Evolutionary conservation across 2,113 vertebrate species (phyloP), one percentile per base, ranked within the genome.

Genomic region (Thalassarche chlororhynchos): DNA sequence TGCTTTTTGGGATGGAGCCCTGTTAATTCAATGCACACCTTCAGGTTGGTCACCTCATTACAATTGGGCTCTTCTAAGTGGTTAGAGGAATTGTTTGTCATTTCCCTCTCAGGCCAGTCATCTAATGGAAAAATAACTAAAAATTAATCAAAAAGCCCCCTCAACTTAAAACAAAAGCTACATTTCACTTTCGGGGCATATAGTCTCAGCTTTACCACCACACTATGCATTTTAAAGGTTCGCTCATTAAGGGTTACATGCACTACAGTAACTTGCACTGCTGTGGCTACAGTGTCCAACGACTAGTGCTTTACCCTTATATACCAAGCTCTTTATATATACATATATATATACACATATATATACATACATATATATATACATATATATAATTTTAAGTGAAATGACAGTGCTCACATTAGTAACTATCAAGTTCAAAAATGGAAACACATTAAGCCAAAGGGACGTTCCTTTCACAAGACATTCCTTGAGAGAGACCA

Each of bases 21-120:
- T 97, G 99, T 99, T 97, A 99, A 99, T 99, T 99, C 99, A 96
- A 99, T 99, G 98, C 99, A 99, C 98, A 99, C 99, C 97, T 99
- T 99, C 97, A 99, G 99, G 98, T 99, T 99, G 97, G 99, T 99
- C 97, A 99, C 99, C 97, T 99, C 98, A 98, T 98, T 99, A 98
- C 98, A 98, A 98, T 98, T 98, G 98, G 98, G 98, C 93, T 99
- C 99, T 95, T 99, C 99, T 96, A 98, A 98, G 83, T 98, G 98
- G 98, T 99, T 98, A 97, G 98, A 98, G 98, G 98, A 98, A 98
- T 94, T 98, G 95, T 99, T 98, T 98, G 98, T 98, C 97, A 98
- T 98, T 97, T 98, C 98, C 98, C 99, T 99, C 98, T 98, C 98
- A 97, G 98, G 97, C 98, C 98, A 99, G 98, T 98, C 98, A 98